Evolutionary conservation across 2,888 invertebrate genomes (phyloP).

Genomic region (Drosophila vallismaia): DNA sequence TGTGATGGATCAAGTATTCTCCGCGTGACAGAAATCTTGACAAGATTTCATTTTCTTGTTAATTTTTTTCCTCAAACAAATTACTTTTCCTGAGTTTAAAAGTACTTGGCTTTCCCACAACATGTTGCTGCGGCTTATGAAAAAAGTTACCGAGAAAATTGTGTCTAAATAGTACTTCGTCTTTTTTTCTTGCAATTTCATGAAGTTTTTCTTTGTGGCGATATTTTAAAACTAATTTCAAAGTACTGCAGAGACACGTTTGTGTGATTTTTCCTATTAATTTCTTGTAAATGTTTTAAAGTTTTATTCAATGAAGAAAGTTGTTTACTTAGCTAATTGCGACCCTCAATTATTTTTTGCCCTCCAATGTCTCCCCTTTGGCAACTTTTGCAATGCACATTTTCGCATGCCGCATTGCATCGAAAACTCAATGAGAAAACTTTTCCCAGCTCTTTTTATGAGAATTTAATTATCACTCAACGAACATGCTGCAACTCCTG

Average conservation of each 20-base stretch:
- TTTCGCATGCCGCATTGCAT: conserved; percentile 27
- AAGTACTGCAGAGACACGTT: background rate
- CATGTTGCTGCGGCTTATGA: conserved; percentile 2
- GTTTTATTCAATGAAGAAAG: conserved; percentile 7
- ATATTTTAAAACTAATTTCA: conserved; percentile 5
- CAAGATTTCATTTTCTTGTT: conserved; percentile 2
- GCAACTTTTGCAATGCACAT: conserved; percentile 2
- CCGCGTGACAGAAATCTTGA: background rate
- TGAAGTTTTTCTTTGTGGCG: background rate
- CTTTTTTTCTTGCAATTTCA: background rate
- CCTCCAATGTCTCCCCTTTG: conserved; percentile 3
- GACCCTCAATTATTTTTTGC: background rate
- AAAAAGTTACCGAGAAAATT: conserved; percentile 8
- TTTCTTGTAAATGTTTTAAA: background rate
- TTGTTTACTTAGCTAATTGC: conserved; percentile 3
- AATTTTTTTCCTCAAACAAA: background rate
- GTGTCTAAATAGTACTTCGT: background rate
- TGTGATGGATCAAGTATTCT: background rate
- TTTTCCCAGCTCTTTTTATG: conserved; percentile 26
- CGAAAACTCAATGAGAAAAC: conserved; percentile 22
- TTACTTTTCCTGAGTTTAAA: background rate
- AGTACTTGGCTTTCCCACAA: conserved; percentile 1
- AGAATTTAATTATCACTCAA: conserved; percentile 32
- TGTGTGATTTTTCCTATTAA: background rate
- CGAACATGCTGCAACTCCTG: background rate